phyloP scores from a whole-genome alignment of 2,113 vertebrate genomes.

The Cricetomys ansorgei region DNA sequence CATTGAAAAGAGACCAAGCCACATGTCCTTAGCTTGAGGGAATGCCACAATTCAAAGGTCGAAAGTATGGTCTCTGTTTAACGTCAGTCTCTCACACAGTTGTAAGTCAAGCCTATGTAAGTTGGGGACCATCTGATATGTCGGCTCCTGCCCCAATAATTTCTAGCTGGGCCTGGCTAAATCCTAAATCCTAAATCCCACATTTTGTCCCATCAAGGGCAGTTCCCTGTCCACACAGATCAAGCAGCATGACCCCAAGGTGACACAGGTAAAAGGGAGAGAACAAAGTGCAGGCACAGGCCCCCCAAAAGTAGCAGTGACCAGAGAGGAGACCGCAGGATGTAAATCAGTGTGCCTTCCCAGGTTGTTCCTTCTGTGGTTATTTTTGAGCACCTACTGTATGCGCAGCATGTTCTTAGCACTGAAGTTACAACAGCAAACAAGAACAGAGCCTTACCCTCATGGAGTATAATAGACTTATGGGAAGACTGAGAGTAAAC shows the following conservation, averaged over 20 bases:
- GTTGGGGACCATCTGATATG: neutral
- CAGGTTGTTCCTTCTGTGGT: neutral
- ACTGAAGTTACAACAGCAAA: neutral
- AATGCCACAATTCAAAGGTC: neutral
- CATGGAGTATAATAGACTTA: rapidly evolving
- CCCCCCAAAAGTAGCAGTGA: no score
- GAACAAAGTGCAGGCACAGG: neutral
- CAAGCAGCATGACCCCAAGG: neutral
- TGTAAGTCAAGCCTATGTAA: neutral
- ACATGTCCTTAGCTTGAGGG: no score
- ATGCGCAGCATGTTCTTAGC: neutral
- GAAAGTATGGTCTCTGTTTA: neutral
- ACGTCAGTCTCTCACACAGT: no score
- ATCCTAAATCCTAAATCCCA: neutral
- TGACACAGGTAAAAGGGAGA: neutral
- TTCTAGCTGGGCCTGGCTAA: neutral
- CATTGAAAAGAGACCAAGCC: neutral
- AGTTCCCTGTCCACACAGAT: neutral
- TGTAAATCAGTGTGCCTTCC: neutral
- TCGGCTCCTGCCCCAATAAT: neutral
- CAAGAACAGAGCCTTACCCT: neutral
- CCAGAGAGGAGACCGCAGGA: neutral
- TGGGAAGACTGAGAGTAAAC: neutral
- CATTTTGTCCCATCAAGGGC: neutral
- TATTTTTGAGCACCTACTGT: neutral